Evolutionary conservation across 2,113 vertebrate genomes (phyloP).

Genomic region (Peromyscus polionotus): DNA sequence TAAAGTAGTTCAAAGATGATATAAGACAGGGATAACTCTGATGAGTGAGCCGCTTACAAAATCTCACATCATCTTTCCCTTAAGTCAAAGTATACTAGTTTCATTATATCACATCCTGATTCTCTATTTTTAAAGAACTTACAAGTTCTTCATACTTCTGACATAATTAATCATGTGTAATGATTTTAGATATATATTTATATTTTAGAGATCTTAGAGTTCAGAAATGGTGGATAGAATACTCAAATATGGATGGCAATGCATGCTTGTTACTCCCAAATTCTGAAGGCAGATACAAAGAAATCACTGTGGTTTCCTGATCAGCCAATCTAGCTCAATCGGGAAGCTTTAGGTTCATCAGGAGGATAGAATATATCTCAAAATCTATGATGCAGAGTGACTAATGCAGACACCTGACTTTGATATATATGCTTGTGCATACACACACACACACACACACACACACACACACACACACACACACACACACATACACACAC

Average conservation of each 20-base stretch:
- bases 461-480: not conserved
- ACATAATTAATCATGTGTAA: not conserved
- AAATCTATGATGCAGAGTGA: not conserved
- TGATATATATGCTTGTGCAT: too few relatives aligned
- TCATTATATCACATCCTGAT: not conserved
- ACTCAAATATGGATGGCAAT: not conserved
- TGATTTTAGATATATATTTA: not conserved
- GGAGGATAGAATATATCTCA: not conserved
- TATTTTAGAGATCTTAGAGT: not conserved
- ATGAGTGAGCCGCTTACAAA: not conserved
- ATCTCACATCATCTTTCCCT: not conserved
- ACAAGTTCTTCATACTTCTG: not conserved
- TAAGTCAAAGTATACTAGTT: not conserved
- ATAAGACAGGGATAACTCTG: not conserved
- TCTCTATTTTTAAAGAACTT: not conserved
- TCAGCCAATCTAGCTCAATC: not conserved
- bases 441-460: not conserved
- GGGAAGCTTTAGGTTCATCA: not conserved
- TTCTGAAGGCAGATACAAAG: not conserved
- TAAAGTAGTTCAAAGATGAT: not conserved
- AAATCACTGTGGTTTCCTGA: not conserved
- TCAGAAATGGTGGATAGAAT: not conserved
- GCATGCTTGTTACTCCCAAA: not conserved
- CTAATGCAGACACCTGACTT: too few relatives aligned
- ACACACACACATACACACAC: not conserved